Evolutionary conservation across 2,797 vertebrate genomes (phyloP), one percentile per base, ranked within the genome.

Genomic region (Galago senegalensis): DNA sequence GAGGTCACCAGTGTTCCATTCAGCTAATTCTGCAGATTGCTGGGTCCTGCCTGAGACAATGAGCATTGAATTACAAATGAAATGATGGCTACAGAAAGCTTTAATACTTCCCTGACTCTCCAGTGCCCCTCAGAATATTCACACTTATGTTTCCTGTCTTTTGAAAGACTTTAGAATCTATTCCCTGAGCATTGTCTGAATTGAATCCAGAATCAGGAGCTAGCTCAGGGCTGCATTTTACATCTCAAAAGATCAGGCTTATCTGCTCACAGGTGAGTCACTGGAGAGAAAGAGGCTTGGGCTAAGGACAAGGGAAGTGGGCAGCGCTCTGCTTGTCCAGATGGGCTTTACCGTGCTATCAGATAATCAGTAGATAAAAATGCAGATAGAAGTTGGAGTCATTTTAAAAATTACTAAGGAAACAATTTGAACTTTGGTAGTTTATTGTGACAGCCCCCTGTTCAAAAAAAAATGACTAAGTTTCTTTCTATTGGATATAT

Each of bases 311-410:
- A 2, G 23, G 9, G 0, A 12, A 29, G 17, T 31, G 29, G 10
- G 2, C 2, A 7, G 58, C 20, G 0, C 1, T 63, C 5, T 14
- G 1, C 27, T 34, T 4, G 0, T 17, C 13, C 20, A 0, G 17
- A 13, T n/a, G 27, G 37, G 49, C 3, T 40, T 11, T 10, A 3
- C 2, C 18, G 18, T 0, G 0, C 21, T 6, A 1, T 13, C 40
- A 10, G 6, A 17, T 2, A 4, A 61, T 23, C 23, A 7, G 0
- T 16, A 13, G 60, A 16, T 37, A 61, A 40, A 43, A 73, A 16
- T 7, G 18, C 14, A 9, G 7, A 8, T 7, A 16, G 31, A 70
- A 40, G 43, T 20, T 18, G 4, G 12, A 58, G 21, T 13, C 46
- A 6, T 29, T 23, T 43, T 67, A 93, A 87, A 7, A 34, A 29